Conservation (phyloP, 2,113 vertebrate species). For the Motacilla tschutschensis region DNA sequence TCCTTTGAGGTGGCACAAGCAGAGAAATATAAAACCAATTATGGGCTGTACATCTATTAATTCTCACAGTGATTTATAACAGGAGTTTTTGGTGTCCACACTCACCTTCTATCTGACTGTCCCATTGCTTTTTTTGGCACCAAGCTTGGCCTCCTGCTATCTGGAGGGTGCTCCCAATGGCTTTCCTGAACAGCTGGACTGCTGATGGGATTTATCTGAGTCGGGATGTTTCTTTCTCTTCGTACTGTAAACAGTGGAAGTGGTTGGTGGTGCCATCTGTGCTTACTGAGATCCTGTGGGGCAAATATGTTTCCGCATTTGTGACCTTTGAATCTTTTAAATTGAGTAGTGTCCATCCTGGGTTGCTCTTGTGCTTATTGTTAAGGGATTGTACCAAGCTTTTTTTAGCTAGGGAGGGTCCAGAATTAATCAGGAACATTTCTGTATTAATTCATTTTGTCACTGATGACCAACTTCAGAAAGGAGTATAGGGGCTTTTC, state of each 20-base stretch:
- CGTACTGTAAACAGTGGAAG: neutral
- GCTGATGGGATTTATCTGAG: neutral
- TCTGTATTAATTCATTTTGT: neutral
- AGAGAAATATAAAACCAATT: neutral
- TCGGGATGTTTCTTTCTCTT: neutral
- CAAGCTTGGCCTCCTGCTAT: neutral
- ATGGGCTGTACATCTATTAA: neutral
- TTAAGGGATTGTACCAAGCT: neutral
- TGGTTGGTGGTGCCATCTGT: neutral
- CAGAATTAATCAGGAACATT: neutral
- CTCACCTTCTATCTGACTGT: neutral
- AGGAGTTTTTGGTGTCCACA: neutral
- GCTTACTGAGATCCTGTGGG: neutral
- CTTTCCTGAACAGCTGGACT: neutral
- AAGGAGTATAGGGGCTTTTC: neutral
- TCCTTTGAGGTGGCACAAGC: accelerated
- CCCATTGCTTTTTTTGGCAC: neutral
- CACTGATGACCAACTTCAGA: neutral
- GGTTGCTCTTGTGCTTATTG: neutral
- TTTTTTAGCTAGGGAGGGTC: neutral
- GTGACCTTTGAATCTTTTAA: neutral
- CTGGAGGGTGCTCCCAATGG: neutral
- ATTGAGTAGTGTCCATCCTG: neutral
- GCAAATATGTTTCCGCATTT: neutral
- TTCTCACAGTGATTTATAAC: neutral